Percentiles rank a stretch among this genome's conserved stretches.
Evolutionary conservation across 2,888 invertebrate species (phyloP).

Genomic region (Parnassius glacialis): DNA sequence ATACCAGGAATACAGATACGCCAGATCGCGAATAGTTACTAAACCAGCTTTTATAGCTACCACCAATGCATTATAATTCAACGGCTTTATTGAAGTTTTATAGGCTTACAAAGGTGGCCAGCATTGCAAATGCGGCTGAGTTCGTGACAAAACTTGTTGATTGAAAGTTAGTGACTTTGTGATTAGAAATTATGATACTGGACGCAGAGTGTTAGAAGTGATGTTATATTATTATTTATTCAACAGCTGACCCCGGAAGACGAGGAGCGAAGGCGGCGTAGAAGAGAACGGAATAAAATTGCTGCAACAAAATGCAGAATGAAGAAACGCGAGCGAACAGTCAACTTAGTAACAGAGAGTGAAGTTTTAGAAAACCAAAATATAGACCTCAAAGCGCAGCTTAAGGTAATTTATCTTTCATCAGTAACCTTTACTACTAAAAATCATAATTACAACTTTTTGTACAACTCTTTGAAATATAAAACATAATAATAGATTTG

Average conservation of each 20-base stretch:
- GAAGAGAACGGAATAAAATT: slow-evolving; percentile 95
- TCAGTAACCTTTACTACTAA: too few species aligned
- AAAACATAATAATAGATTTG: too few species aligned
- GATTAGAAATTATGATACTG: slow-evolving; percentile 52
- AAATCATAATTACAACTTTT: too few species aligned
- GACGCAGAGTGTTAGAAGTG: slow-evolving; percentile 27
- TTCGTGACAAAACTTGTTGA: slow-evolving; percentile 71
- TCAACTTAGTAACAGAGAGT: slow-evolving; percentile 92
- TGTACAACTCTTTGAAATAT: too few species aligned
- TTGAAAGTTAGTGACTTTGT: slow-evolving; percentile 53
- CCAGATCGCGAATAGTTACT: slow-evolving; percentile 60
- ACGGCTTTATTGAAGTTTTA: slow-evolving; percentile 76
- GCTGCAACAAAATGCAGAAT: slow-evolving; percentile 96
- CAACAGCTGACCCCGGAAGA: slow-evolving; percentile 92
- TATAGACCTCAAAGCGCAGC: slow-evolving; percentile 90
- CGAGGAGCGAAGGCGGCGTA: slow-evolving; percentile 90
- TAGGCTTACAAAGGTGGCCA: slow-evolving; percentile 63
- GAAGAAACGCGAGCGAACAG: slow-evolving; percentile 94
- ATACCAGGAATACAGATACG: slow-evolving; percentile 34
- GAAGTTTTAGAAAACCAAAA: slow-evolving; percentile 93
- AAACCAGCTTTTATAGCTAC: slow-evolving; percentile 59
- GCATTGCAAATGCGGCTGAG: slow-evolving; percentile 62
- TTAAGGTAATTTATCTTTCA: slow-evolving; percentile 65
- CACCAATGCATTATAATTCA: slow-evolving; percentile 64
- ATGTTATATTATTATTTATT: slow-evolving; percentile 23